phyloP scores from a whole-genome alignment of 2,113 vertebrate genomes.

The Lampris incognitus region DNA sequence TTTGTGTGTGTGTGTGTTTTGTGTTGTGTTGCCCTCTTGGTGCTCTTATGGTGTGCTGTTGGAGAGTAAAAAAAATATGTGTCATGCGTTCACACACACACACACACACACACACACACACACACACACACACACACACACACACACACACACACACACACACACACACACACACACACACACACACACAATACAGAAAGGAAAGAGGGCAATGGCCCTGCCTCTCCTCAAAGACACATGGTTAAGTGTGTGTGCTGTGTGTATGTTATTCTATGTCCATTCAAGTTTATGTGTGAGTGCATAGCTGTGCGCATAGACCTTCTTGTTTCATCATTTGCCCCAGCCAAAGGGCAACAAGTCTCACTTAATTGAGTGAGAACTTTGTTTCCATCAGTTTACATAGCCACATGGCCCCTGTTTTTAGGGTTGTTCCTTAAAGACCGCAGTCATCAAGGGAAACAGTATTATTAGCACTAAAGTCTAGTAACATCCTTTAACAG shows the following conservation, averaged over 20 bases:
- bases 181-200: slow-evolving; percentile 9
- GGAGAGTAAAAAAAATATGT: slow-evolving; percentile 68
- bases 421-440: slow-evolving; percentile 7
- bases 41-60: slow-evolving; percentile 41
- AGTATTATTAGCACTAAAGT: background rate
- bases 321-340: slow-evolving; percentile 27
- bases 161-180: background rate
- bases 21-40: no score
- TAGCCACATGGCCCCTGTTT: slow-evolving; percentile 5
- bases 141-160: background rate
- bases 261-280: slow-evolving; percentile 2
- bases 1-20: slow-evolving; percentile 29
- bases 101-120: background rate
- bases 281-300: background rate
- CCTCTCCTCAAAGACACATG: slow-evolving; percentile 37
- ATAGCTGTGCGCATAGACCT: background rate
- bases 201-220: slow-evolving; percentile 27
- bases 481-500: slow-evolving; percentile 24
- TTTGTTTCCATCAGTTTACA: slow-evolving; percentile 10
- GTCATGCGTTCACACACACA: slow-evolving; percentile 29
- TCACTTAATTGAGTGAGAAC: background rate
- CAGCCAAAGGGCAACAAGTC: background rate
- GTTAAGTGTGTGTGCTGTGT: slow-evolving; percentile 44
- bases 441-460: slow-evolving; percentile 10
- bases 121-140: slow-evolving; percentile 16